A percentile compares a stretch with the other conserved stretches of the same genome.
These are phyloP conservation scores for Enteromius argenteus DNA, from an alignment of 2,797 vertebrate species.

Conservation along the genomic window DNA sequence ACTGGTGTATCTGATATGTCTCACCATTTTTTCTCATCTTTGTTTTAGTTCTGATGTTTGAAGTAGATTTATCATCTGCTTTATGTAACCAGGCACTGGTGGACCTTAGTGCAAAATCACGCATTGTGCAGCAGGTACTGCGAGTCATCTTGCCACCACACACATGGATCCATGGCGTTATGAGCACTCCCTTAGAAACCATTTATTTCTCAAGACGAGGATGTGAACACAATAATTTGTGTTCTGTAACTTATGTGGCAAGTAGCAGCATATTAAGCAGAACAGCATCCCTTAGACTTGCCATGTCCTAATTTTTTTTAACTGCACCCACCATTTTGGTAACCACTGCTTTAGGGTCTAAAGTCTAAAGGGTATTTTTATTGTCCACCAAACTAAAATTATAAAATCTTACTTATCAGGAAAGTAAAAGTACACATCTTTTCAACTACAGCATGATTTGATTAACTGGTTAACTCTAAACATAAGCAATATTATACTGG, in stretches of 20 bases:
- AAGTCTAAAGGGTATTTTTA: neutral
- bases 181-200: neutral
- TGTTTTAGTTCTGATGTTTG: neutral
- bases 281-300: neutral
- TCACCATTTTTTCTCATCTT: neutral
- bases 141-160: neutral
- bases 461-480: neutral
- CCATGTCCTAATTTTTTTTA: neutral
- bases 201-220: neutral
- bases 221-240: neutral
- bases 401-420: neutral
- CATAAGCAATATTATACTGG: neutral
- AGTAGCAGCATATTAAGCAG: neutral
- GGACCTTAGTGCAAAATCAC: neutral
- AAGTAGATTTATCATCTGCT: neutral
- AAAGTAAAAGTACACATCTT: neutral
- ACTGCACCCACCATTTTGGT: neutral
- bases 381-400: neutral
- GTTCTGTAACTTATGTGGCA: neutral
- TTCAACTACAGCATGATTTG: neutral
- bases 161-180: neutral
- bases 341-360: slow-evolving; percentile 1
- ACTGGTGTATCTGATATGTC: neutral
- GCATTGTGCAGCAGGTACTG: neutral
- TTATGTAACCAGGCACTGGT: neutral